Conservation (phyloP, 2,797 vertebrate genomes). For the Myiothlypis coronata region DNA sequence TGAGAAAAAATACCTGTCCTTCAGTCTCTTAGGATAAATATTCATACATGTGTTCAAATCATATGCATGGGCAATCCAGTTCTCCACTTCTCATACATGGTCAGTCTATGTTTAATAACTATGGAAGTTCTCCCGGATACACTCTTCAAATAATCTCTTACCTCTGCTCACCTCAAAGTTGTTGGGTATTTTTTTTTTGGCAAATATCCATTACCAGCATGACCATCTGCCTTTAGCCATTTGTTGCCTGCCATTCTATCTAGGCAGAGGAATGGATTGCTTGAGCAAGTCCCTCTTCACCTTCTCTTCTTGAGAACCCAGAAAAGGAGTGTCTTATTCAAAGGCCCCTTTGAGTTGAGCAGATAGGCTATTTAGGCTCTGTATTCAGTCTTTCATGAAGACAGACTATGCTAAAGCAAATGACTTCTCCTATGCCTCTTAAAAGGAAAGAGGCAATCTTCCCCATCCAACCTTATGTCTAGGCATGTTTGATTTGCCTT, state of each 20-base stretch:
- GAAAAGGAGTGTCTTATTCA: background rate
- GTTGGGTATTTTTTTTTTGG: background rate
- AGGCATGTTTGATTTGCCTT: constrained; percentile 36
- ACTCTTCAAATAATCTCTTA: background rate
- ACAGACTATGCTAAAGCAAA: background rate
- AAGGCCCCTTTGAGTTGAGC: background rate
- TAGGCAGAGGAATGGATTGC: background rate
- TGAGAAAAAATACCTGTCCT: background rate
- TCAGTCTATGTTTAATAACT: background rate
- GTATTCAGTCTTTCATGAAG: background rate
- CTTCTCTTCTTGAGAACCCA: background rate
- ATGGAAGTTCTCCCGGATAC: background rate
- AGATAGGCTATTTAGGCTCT: background rate
- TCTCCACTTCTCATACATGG: background rate
- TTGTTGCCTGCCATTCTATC: background rate
- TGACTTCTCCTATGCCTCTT: background rate
- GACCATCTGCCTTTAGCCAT: background rate
- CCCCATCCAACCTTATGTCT: background rate
- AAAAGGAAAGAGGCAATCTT: constrained; percentile 15
- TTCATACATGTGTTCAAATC: background rate
- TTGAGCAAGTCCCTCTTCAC: background rate
- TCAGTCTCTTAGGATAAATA: background rate
- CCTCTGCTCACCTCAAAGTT: background rate
- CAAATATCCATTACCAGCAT: background rate
- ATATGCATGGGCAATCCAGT: background rate